These are phyloP conservation scores for Paratilapia polleni DNA, from an alignment of 2,113 vertebrate species.

Conservation along the genomic window DNA sequence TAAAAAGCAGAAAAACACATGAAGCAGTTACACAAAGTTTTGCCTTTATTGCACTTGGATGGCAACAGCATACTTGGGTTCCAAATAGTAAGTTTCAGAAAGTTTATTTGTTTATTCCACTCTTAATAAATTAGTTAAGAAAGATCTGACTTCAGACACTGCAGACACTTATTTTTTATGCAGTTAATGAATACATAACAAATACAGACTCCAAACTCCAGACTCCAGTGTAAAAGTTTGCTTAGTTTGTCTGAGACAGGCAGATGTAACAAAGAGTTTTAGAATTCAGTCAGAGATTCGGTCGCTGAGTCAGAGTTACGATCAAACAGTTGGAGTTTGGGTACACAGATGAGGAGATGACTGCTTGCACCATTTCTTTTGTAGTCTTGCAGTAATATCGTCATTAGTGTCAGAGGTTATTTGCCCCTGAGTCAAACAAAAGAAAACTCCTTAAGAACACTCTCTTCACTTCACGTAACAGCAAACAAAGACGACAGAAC, in stretches of 20 bases:
- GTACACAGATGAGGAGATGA: constrained; percentile 3
- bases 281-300: not conserved
- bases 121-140: not conserved
- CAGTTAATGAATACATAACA: not conserved
- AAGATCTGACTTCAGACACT: not conserved
- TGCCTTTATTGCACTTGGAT: accelerated
- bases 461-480: constrained; percentile 35
- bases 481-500: constrained; percentile 42
- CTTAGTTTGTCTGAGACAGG: not conserved
- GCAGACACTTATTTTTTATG: not conserved
- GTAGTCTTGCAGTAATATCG: constrained; percentile 24
- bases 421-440: constrained; percentile 45
- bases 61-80: not conserved
- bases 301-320: not conserved
- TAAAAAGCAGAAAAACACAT: not conserved
- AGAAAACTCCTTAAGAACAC: constrained; percentile 21
- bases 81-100: not conserved
- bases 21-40: not conserved
- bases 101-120: not conserved
- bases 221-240: not conserved
- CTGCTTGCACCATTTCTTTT: constrained; percentile 27
- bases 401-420: constrained; percentile 58
- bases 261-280: not conserved
- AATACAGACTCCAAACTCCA: too few relatives aligned
- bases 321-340: constrained; percentile 24